Evolutionary conservation across 2,113 vertebrate species (phyloP), one percentile per base, ranked within the genome.

Genomic region (Ammospiza nelsoni): DNA sequence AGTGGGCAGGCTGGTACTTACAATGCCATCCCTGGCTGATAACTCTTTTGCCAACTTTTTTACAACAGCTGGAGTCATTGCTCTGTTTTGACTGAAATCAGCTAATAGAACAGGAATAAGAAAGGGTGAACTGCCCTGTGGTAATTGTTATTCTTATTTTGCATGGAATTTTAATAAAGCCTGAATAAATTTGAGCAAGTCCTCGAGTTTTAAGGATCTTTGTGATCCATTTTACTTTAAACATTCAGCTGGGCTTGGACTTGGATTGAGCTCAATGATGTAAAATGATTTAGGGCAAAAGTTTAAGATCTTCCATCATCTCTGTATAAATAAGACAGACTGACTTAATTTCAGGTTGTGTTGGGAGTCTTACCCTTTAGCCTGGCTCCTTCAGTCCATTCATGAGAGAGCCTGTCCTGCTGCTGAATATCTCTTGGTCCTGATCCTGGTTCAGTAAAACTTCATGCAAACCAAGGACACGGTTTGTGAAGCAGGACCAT

Each of bases 1-100:
- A 91, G 80, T 94, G 87, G 80, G 82, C 90, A 96, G 92, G 87
- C 89, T 94, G 93, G 59, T 89, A 87, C 72, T 90, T 94, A 88
- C 95, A 96, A 90, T 68, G 77, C 76, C 52, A 77, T 87, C 59
- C 58, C 52, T 82, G 65, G 61, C 69, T 92, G 95, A 89, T 91
- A 91, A 82, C 88, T 95, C 92, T 94, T 91, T 92, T 71, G 76
- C 89, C 90, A 93, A 61, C 28, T 90, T 73, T 83, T 90, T 51
- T 17, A 73, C 81, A 62, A 73, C 75, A 88, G 68, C 49, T 81
- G 54, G 27, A 90, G n/a, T 92, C 59, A 44, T 73, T 85, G 18
- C n/a, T 93, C 77, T 76, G n/a, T 81, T 94, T 94, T 90, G 92
- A 86, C 81, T 76, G 78, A 78, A 81, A 91, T 86, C 68, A 69